These are phyloP conservation scores for Phenacoccus solenopsis DNA, from an alignment of 1,140 invertebrate genomes.

Conservation along the genomic window DNA sequence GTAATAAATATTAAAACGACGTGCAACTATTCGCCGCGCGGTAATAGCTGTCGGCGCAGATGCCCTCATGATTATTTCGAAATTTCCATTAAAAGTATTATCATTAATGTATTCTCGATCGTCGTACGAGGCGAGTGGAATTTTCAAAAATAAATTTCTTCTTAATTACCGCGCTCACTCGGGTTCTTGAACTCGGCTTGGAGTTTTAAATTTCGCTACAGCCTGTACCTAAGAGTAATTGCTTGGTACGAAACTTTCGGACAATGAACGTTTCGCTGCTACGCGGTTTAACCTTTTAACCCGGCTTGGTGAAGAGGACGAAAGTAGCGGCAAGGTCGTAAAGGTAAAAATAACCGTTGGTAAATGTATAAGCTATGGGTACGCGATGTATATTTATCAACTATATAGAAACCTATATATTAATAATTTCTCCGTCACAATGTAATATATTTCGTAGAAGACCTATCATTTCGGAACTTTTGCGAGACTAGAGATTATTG, in stretches of 20 bases:
- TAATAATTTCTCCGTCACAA: not conserved
- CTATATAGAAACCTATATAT: no score
- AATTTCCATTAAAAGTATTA: constrained; percentile 3
- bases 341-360: not conserved
- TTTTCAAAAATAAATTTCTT: not conserved
- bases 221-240: not conserved
- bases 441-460: no score
- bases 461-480: no score
- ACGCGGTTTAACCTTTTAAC: not conserved
- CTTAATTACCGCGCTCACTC: not conserved
- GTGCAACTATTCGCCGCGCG: not conserved
- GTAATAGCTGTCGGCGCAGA: not conserved
- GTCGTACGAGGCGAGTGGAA: not conserved
- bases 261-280: not conserved
- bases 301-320: not conserved
- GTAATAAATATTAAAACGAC: not conserved
- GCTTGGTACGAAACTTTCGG: not conserved
- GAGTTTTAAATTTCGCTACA: not conserved
- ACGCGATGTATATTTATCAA: no score
- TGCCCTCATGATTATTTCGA: not conserved
- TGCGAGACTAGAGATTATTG: no score
- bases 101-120: not conserved
- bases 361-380: no score
- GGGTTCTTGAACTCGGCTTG: not conserved
- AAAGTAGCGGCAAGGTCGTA: not conserved